phyloP scores from a whole-genome alignment of 92 coral and sea anemone genomes.

The Muricea muricata region DNA sequence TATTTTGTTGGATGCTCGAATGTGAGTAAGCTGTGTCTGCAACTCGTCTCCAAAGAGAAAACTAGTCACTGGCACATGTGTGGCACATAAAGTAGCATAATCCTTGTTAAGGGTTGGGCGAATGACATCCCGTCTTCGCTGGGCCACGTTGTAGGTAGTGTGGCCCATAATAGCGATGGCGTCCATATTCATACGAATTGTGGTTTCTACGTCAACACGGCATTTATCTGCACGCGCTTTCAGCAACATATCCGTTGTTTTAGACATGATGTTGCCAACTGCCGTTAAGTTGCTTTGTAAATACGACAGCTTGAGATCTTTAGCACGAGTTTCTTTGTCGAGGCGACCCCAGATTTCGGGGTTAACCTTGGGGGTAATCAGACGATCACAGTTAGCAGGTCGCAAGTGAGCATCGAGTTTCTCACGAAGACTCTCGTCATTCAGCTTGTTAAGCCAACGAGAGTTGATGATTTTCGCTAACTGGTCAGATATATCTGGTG shows the following conservation, averaged over 20 bases:
- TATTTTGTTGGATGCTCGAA: too few relatives aligned
- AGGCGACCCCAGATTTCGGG: constrained; percentile 14
- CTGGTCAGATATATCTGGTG: too few relatives aligned
- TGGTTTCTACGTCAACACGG: neutral
- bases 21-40: too few relatives aligned
- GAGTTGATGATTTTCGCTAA: neutral
- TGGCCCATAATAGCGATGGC: constrained; percentile 59
- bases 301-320: too few relatives aligned
- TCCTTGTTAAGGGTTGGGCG: too few relatives aligned
- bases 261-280: too few relatives aligned
- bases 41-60: too few relatives aligned
- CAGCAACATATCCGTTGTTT: too few relatives aligned
- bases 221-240: constrained; percentile 15
- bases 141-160: constrained; percentile 50
- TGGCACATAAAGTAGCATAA: too few relatives aligned
- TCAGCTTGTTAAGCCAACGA: neutral
- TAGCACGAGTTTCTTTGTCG: too few relatives aligned
- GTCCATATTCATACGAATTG: constrained; percentile 60
- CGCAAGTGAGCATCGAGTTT: neutral
- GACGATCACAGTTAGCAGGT: neutral
- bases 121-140: constrained; percentile 60
- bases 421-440: neutral
- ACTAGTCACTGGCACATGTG: too few relatives aligned
- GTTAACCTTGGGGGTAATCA: neutral
- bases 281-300: too few relatives aligned